Evolutionary conservation across 2,888 invertebrate genomes (phyloP), one percentile per base, ranked within the genome.

Genomic region (Acrobasis suavella): DNA sequence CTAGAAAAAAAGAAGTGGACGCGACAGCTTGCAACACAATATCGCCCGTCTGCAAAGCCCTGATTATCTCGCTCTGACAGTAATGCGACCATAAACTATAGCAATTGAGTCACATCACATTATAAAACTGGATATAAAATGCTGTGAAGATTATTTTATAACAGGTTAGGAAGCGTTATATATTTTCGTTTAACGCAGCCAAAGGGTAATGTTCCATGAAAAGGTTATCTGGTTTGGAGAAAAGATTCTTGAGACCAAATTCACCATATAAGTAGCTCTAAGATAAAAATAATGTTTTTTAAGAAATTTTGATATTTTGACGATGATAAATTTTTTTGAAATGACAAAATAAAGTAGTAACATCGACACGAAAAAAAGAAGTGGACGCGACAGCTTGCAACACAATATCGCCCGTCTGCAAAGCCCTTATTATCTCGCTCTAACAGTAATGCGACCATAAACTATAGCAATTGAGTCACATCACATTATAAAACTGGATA

Each of bases 141-240:
- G n/a, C 7, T 46, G 16, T 3, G 39, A 39, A 39, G 12, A 55
- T n/a, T 39, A 55, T 55, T 39, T 55, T 55, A 39, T 38, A 55
- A 39, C 55, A 39, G 16, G 39, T 39, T 55, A 55, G 15, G 15
- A 15, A 55, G 10, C 38, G 62, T 52, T 62, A 58, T 58, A 52
- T 62, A 52, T 51, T 46, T 58, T 51, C 51, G 32, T 52, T 38
- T 39, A 14, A 56, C 50, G 49, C 62, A 39, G 14, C 52, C 58
- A 58, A 46, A 16, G 16, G 9, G 49, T 52, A 58, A 62, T 62
- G 62, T 58, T 37, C 46, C 49, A 54, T 62, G 46, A 62, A 62
- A 54, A 32, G 62, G 37, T 54, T 14, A 46, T 46, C 46, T 1
- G 46, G 14, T n/a, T 46, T 46, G n/a, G 46, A 46, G 46, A 14